Conservation (phyloP, 2,113 vertebrate genomes). For the Ceyx melanurus region DNA sequence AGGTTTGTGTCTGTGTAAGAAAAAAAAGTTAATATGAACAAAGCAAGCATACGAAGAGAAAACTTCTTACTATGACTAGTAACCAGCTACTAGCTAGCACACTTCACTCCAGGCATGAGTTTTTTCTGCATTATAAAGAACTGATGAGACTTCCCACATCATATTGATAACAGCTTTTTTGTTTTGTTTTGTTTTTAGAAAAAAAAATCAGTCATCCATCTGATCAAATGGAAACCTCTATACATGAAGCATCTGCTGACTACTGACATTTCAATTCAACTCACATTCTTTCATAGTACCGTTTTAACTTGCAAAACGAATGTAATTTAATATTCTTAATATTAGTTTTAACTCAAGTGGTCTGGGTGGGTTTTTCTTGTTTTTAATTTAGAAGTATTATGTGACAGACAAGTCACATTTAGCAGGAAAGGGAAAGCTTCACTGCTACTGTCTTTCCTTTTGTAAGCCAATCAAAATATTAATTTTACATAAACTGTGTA, state of each 20-base stretch:
- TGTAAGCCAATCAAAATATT: constrained; percentile 55
- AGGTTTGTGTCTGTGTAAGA: constrained; percentile 82
- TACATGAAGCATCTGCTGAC: neutral
- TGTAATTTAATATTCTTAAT: neutral
- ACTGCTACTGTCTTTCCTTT: constrained; percentile 30
- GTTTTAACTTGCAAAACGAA: constrained; percentile 43
- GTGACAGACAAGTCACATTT: constrained; percentile 12
- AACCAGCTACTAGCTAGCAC: constrained; percentile 81
- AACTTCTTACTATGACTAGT: constrained; percentile 86
- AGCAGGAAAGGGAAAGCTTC: constrained; percentile 15
- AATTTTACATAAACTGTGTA: constrained; percentile 11
- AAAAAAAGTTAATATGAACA: constrained; percentile 82
- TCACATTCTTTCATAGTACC: constrained; percentile 3
- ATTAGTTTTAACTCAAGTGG: neutral
- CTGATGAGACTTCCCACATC: neutral
- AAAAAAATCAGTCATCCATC: neutral
- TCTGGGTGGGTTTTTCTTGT: neutral
- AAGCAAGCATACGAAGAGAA: constrained; percentile 81
- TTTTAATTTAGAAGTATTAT: constrained; percentile 12
- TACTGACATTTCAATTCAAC: constrained; percentile 27
- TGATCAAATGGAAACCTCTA: constrained; percentile 48
- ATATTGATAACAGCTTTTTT: neutral
- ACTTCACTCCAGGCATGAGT: constrained; percentile 77
- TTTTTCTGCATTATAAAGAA: constrained; percentile 52
- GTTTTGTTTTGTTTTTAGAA: neutral